Conservation (phyloP, 2,888 invertebrate genomes). For the Metopia argyrocephala region DNA sequence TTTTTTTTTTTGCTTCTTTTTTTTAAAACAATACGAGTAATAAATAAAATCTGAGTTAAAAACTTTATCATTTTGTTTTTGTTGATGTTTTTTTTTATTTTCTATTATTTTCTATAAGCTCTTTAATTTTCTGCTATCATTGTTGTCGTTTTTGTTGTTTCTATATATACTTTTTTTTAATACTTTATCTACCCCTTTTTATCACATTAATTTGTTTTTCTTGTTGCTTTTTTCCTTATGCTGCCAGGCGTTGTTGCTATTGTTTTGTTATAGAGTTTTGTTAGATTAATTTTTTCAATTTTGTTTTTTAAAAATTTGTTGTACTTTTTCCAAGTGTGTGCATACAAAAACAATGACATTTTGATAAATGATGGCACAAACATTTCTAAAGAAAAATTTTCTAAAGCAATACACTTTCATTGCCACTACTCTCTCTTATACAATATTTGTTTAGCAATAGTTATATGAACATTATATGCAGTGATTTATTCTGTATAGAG, state of each 20-base stretch:
- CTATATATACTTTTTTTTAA: no score
- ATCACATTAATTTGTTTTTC: background rate
- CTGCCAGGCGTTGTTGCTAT: constrained; percentile 1
- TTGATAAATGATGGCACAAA: background rate
- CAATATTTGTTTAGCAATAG: background rate
- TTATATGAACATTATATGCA: background rate
- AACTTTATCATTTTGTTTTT: background rate
- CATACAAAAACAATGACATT: background rate
- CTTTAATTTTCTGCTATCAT: constrained; percentile 42
- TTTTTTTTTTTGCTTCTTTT: no score
- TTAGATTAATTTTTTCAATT: constrained; percentile 1
- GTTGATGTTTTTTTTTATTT: background rate
- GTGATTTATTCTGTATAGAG: background rate
- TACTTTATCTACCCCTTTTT: constrained; percentile 43
- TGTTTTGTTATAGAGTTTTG: constrained; percentile 11
- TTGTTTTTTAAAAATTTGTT: constrained; percentile 24
- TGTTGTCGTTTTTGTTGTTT: no score
- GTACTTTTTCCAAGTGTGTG: background rate
- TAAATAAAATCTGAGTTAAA: background rate
- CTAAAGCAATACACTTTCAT: background rate
- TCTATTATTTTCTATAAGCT: constrained; percentile 14
- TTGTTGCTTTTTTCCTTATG: constrained; percentile 10
- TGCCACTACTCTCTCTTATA: background rate
- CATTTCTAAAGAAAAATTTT: background rate
- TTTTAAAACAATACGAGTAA: no score